Percentiles rank a stretch among this genome's conserved stretches.
Conservation (phyloP, 2,888 invertebrate genomes). For the Hesperia comma region DNA sequence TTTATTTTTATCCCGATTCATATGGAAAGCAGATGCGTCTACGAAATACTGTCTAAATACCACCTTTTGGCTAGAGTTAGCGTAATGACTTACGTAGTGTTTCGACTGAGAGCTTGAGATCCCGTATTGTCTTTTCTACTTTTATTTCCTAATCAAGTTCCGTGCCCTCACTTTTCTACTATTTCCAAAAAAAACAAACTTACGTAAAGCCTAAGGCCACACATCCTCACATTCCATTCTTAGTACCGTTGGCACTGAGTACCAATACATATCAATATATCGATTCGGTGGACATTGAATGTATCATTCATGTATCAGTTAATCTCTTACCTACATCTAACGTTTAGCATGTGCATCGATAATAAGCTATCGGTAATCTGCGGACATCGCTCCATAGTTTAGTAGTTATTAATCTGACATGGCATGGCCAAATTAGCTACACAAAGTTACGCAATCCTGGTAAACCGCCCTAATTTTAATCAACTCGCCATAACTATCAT, state of each 20-base stretch:
- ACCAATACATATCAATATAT: slow-evolving; percentile 4
- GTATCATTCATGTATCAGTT: slow-evolving; percentile 30
- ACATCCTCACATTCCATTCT: slow-evolving; percentile 19
- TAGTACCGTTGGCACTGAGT: slow-evolving; percentile 10
- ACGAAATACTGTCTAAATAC: too few species aligned
- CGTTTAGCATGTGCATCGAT: slow-evolving; percentile 34
- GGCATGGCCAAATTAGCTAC: neutral
- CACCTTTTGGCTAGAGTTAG: too few species aligned
- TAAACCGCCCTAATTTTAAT: neutral
- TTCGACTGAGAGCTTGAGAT: too few species aligned
- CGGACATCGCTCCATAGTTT: slow-evolving; percentile 8
- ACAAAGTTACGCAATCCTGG: neutral
- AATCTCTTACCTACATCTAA: slow-evolving; percentile 29
- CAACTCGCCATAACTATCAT: too few species aligned
- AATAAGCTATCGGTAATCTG: slow-evolving; percentile 23
- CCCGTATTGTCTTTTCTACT: too few species aligned
- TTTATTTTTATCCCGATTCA: too few species aligned
- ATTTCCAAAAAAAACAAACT: neutral
- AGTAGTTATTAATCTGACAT: slow-evolving; percentile 22
- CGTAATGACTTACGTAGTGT: too few species aligned
- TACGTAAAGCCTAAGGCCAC: neutral
- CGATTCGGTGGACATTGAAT: slow-evolving; percentile 6
- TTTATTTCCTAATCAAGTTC: too few species aligned
- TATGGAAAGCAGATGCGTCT: too few species aligned
- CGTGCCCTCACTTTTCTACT: too few species aligned